Evolutionary conservation across 1,140 invertebrate genomes (phyloP).

Genomic region (Drosophila sulfurigaster): DNA sequence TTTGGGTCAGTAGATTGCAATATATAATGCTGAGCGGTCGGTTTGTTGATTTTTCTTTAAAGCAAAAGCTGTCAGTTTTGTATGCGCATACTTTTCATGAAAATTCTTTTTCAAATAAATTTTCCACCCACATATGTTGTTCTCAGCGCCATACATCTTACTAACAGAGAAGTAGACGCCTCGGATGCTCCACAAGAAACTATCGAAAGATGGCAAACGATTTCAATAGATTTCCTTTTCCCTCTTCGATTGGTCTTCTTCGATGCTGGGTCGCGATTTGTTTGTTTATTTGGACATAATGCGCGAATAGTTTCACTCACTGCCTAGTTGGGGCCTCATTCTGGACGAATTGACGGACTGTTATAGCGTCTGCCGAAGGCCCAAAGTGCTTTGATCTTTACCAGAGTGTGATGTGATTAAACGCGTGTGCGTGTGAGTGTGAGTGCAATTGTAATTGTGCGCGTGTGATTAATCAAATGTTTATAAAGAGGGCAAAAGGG

Average conservation of each 20-base stretch:
- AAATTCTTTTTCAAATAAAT: slow-evolving; percentile 82
- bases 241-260: slow-evolving; percentile 47
- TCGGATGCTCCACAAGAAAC: slow-evolving; percentile 9
- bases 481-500: slow-evolving; percentile 46
- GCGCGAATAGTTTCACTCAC: slow-evolving; percentile 81
- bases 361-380: slow-evolving; percentile 29
- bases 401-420: slow-evolving; percentile 56
- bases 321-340: slow-evolving; percentile 34
- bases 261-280: slow-evolving; percentile 45
- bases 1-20: slow-evolving; percentile 66
- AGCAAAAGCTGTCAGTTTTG: slow-evolving; percentile 77
- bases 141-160: slow-evolving; percentile 61
- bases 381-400: slow-evolving; percentile 69
- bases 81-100: slow-evolving; percentile 79
- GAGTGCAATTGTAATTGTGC: slow-evolving; percentile 22
- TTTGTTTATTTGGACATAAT: slow-evolving; percentile 83
- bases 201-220: slow-evolving; percentile 38
- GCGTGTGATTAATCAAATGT: slow-evolving; percentile 78
- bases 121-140: slow-evolving; percentile 59
- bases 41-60: slow-evolving; percentile 77
- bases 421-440: slow-evolving; percentile 44
- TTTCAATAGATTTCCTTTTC: slow-evolving; percentile 45
- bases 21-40: slow-evolving; percentile 65
- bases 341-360: slow-evolving; percentile 52
- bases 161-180: slow-evolving; percentile 22